Evolutionary conservation across 2,888 invertebrate genomes (phyloP), one percentile per base, ranked within the genome.

Genomic region (Icerya purchasi): DNA sequence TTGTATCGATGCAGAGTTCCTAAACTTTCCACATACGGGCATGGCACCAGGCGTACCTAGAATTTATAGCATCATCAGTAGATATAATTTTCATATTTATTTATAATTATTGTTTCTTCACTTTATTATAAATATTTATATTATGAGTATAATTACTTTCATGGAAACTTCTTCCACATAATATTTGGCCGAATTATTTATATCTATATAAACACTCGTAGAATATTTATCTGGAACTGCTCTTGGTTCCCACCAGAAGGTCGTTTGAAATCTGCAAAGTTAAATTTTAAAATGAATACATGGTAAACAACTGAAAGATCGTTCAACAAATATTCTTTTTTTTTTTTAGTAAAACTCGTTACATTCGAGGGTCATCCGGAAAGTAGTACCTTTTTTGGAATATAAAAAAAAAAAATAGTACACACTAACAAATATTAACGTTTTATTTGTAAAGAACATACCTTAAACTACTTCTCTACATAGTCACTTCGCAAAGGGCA

Each of bases 181-280:
- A 23, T n/a, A 24, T 57, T 20, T 51, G n/a, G n/a, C 52, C 1
- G 62, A 20, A 22, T 57, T 59, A 51, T 60, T 51, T 20, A 55
- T 36, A 49, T 51, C 51, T n/a, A 62, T 60, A 60, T 57, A 54
- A 21, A 62, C 49, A 49, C 56, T 60, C 2, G 60, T 56, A 1
- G 59, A 59, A 55, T 60, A 62, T 25, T 59, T 60, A 54, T 57
- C n/a, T 10, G 62, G 62, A 3, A 59, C 20, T 14, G 56, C 22
- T 56, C 59, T 52, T 24, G 56, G 58, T 22, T 59, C 59, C 61
- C 57, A 57, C 61, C 61, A 61, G 54, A 61, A 61, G 50, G 58
- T 61, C 21, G 61, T 57, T 52, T 55, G 61, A 23, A 54, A 61
- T 19, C 61, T 61, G 49, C 23, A 60, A 23, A 57, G n/a, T n/a